phyloP scores from a whole-genome alignment of 1,140 invertebrate species.

The Bemisia tabaci region DNA sequence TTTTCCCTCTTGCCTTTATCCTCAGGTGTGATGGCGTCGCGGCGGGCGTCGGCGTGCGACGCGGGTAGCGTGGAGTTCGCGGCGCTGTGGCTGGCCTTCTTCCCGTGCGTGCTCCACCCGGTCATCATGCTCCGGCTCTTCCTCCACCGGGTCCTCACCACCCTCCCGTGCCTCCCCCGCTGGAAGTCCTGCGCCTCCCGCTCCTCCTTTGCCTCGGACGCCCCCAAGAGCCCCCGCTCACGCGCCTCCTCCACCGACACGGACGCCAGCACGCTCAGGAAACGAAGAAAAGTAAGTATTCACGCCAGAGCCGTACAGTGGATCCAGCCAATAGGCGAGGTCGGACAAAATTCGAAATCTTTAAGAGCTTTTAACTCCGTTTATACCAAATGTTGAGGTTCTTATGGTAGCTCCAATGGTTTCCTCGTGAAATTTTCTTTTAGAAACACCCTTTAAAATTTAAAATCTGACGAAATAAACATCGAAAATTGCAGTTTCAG shows the following conservation, averaged over 20 bases:
- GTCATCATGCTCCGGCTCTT: conserved; percentile 43
- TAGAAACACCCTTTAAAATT: no score
- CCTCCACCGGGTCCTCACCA: conserved; percentile 41
- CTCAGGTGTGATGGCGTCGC: conserved; percentile 6
- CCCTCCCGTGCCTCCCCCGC: conserved; percentile 31
- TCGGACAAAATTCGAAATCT: no score
- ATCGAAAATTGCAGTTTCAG: no score
- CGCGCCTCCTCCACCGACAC: conserved; percentile 33
- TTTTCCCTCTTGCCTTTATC: no score
- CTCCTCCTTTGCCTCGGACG: conserved; percentile 29
- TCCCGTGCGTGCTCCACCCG: conserved; percentile 41
- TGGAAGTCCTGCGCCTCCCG: conserved; percentile 35
- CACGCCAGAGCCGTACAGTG: no score
- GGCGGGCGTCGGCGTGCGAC: conserved; percentile 18
- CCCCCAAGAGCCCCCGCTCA: conserved; percentile 26
- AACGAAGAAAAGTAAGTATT: conserved; percentile 30
- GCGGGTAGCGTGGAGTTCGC: conserved; percentile 26
- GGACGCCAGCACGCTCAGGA: conserved; percentile 29
- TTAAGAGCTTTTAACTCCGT: no score
- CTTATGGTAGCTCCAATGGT: no score
- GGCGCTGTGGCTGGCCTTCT: conserved; percentile 32
- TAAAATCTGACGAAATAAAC: no score
- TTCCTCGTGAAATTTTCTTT: no score
- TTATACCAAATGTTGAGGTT: no score
- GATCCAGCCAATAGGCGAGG: no score